phyloP scores from a whole-genome alignment of 2,113 vertebrate species.

The Vireo altiloquus region DNA sequence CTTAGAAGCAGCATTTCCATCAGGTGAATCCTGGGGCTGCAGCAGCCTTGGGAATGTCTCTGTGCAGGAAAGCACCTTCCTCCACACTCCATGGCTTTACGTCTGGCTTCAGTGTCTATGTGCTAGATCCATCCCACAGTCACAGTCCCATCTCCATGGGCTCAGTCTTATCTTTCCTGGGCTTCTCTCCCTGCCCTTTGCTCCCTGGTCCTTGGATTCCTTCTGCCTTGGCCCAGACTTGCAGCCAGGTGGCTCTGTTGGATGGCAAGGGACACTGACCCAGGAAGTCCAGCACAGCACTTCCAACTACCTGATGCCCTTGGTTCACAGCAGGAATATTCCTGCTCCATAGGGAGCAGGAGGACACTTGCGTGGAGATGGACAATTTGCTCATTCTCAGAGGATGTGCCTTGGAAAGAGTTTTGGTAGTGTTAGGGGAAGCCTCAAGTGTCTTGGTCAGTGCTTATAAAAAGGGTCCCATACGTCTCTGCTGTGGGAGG shows the following conservation, averaged over 20 bases:
- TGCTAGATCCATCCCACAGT: not conserved
- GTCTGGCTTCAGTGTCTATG: not conserved
- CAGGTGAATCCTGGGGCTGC: not conserved
- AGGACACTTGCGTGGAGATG: not conserved
- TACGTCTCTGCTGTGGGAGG: not conserved
- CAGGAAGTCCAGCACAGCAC: not conserved
- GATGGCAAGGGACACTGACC: fast-evolving
- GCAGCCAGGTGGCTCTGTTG: not conserved
- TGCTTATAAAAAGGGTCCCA: fast-evolving
- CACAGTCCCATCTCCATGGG: not conserved
- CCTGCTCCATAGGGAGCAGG: not conserved
- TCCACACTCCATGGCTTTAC: fast-evolving
- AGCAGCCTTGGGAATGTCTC: not conserved
- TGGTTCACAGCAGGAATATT: not conserved
- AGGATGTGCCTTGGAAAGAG: not conserved
- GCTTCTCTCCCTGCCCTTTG: not conserved
- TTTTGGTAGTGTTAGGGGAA: fast-evolving
- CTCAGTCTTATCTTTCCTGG: not conserved
- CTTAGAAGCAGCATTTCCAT: not conserved
- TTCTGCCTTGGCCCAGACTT: not conserved
- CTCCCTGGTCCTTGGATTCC: not conserved
- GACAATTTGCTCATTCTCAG: fast-evolving
- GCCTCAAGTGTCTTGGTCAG: fast-evolving
- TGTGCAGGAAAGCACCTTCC: not conserved
- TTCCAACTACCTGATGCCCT: not conserved